Conservation (phyloP, 2,797 vertebrate species). For the Vireo griseus region DNA sequence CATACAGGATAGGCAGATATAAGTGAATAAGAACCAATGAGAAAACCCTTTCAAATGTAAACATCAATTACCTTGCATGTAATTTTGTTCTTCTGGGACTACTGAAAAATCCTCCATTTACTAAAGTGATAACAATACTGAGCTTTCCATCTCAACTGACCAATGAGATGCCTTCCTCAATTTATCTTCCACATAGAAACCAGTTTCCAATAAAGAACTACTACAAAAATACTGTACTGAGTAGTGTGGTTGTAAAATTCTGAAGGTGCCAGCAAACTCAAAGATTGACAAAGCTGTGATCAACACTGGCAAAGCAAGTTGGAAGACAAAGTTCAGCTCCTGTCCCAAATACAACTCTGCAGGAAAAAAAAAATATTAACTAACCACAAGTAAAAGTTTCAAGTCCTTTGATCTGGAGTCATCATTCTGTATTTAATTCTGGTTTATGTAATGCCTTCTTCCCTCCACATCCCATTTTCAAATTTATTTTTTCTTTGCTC, state of each 20-base stretch:
- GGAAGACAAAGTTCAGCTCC: conserved; percentile 17
- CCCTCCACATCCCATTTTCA: background rate
- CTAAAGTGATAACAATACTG: background rate
- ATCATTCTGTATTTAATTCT: background rate
- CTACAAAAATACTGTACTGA: background rate
- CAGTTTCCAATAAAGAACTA: background rate
- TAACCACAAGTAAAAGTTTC: background rate
- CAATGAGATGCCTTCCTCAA: background rate
- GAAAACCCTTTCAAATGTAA: background rate
- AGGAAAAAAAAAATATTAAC: background rate
- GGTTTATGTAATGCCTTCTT: background rate
- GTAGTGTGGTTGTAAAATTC: background rate
- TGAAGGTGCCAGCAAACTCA: background rate
- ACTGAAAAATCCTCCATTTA: background rate
- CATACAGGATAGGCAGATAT: background rate
- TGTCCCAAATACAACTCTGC: background rate
- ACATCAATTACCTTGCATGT: background rate
- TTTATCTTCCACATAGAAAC: background rate
- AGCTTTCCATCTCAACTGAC: background rate
- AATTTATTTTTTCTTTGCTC: background rate
- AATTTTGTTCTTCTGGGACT: background rate
- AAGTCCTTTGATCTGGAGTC: conserved; percentile 1
- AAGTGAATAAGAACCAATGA: background rate
- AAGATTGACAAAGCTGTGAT: background rate
- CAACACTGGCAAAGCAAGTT: background rate